Conservation (phyloP, 2,888 invertebrate species). For the Andrena fulva region DNA sequence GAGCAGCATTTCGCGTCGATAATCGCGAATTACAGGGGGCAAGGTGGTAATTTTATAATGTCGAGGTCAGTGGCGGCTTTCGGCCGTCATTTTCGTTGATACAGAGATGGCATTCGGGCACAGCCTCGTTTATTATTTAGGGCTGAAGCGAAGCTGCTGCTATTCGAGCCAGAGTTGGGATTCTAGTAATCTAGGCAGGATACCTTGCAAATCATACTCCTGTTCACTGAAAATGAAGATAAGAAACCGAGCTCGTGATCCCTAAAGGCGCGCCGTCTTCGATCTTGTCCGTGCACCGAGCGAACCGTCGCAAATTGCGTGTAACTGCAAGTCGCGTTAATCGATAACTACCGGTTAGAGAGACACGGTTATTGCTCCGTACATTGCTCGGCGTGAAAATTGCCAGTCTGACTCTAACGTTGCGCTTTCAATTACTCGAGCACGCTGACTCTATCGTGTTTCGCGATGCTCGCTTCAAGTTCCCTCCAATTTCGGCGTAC, state of each 20-base stretch:
- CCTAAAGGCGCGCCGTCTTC: not conserved
- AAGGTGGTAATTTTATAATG: not conserved
- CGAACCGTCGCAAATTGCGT: constrained; percentile 5
- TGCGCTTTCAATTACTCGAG: constrained; percentile 17
- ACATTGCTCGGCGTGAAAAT: constrained; percentile 35
- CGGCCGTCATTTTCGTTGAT: no score
- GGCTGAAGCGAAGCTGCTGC: no score
- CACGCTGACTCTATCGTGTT: not conserved
- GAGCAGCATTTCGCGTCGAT: not conserved
- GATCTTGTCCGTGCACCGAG: not conserved
- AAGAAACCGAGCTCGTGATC: not conserved
- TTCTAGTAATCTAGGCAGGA: no score
- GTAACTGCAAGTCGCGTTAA: constrained; percentile 25
- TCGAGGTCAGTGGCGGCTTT: not conserved
- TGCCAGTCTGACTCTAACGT: constrained; percentile 16
- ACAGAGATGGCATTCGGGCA: no score
- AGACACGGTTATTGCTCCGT: constrained; percentile 21
- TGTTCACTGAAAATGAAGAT: no score
- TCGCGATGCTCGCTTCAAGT: not conserved
- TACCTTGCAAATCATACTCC: no score
- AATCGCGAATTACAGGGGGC: not conserved
- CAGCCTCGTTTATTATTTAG: not conserved
- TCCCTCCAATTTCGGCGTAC: not conserved
- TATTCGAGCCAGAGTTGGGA: no score
- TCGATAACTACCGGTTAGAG: constrained; percentile 24